A percentile compares a stretch with the other conserved stretches of the same genome.
These are phyloP conservation scores for Austrolebias charrua DNA, from an alignment of 2,797 vertebrate species.

Conservation along the genomic window DNA sequence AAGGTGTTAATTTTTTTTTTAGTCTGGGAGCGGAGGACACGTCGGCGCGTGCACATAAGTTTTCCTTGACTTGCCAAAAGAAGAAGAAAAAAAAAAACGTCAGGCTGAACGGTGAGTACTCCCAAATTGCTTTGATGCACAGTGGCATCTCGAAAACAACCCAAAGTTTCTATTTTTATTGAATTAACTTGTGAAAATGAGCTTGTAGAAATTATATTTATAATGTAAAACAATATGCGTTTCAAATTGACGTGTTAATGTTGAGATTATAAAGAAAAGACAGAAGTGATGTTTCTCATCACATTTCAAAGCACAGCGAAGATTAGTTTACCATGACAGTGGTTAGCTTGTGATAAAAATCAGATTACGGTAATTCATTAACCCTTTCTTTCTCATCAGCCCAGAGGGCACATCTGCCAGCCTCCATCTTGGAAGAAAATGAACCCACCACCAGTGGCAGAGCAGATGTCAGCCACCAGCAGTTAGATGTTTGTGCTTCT, in stretches of 20 bases:
- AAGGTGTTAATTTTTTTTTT: background rate
- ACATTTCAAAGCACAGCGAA: background rate
- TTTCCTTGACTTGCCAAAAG: no score
- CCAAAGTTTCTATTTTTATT: no score
- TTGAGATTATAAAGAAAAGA: background rate
- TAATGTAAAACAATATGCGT: no score
- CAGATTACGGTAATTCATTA: background rate
- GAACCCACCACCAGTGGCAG: conserved; percentile 32
- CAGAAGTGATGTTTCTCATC: background rate
- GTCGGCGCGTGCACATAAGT: no score
- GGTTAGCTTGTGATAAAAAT: conserved; percentile 13
- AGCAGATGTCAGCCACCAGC: conserved; percentile 56
- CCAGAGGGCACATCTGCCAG: conserved; percentile 31
- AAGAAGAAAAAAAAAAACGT: no score
- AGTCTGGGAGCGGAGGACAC: conserved; percentile 9
- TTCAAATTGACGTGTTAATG: background rate
- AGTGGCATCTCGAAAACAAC: no score
- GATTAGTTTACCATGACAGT: background rate
- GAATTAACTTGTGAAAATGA: no score
- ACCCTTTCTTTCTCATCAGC: conserved; percentile 32
- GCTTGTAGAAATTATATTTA: no score
- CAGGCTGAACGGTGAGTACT: no score
- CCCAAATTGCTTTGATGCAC: no score
- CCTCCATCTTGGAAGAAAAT: conserved; percentile 36
- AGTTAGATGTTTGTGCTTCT: conserved; percentile 77